Conservation (phyloP, 1,140 invertebrate genomes). For the Bombus difficillimus region DNA sequence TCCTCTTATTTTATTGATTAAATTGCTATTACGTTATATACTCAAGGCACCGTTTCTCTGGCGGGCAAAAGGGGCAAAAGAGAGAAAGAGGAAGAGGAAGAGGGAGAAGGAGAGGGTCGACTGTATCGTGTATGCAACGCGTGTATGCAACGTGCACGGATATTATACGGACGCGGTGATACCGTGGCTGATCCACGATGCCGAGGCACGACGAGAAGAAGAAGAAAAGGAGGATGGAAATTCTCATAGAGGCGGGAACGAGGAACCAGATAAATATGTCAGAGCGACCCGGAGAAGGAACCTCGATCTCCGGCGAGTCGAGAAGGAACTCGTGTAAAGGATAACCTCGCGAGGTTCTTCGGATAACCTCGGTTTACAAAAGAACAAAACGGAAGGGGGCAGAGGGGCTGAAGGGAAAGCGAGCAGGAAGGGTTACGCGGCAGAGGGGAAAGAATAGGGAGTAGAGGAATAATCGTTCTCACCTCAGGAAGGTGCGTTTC, state of each 20-base stretch:
- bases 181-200: conserved; percentile 54
- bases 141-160: conserved; percentile 18
- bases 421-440: neutral
- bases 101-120: neutral
- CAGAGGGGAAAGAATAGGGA: neutral
- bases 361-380: conserved; percentile 65
- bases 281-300: conserved; percentile 52
- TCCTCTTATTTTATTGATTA: conserved; percentile 80
- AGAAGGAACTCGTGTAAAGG: conserved; percentile 64
- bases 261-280: conserved; percentile 69
- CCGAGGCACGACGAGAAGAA: conserved; percentile 37
- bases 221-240: conserved; percentile 60
- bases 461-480: conserved; percentile 59
- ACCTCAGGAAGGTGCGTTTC: conserved; percentile 44
- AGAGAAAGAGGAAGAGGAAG: neutral
- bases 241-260: conserved; percentile 63
- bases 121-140: conserved; percentile 20
- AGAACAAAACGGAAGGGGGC: conserved; percentile 36
- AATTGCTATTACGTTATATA: conserved; percentile 78
- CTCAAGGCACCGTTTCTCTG: conserved; percentile 48
- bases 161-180: conserved; percentile 50
- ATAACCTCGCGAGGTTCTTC: conserved; percentile 69
- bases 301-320: conserved; percentile 43
- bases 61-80: neutral
- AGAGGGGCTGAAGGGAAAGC: neutral